phyloP scores from a whole-genome alignment of 2,797 vertebrate genomes.

The Eremophila alpestris region DNA sequence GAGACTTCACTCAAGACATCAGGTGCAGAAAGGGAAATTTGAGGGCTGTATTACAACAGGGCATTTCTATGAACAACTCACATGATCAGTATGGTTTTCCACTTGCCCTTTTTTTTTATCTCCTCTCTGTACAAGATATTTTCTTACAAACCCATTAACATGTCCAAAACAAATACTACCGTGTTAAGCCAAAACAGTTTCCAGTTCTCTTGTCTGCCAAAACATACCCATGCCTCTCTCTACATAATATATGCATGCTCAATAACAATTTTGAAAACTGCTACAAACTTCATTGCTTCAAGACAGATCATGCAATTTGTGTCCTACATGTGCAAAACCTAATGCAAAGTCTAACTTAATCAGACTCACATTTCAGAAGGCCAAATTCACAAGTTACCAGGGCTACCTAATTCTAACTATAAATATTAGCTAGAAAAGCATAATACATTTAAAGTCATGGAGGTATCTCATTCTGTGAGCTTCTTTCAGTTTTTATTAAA shows the following conservation, averaged over 20 bases:
- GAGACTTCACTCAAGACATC: neutral
- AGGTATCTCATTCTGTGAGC: neutral
- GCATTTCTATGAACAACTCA: neutral
- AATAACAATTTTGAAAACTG: neutral
- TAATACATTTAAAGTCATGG: neutral
- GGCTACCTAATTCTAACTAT: neutral
- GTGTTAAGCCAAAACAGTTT: neutral
- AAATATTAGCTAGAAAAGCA: neutral
- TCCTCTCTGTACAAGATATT: neutral
- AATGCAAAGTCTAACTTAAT: neutral
- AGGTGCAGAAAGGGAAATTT: neutral
- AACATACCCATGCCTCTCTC: neutral
- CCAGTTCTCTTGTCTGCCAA: neutral
- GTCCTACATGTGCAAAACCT: neutral
- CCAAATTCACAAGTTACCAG: neutral
- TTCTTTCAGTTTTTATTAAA: neutral
- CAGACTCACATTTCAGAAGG: neutral
- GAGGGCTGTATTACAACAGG: neutral
- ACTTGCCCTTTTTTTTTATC: accelerated
- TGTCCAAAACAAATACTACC: neutral
- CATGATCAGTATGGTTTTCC: neutral
- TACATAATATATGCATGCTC: neutral
- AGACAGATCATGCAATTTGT: neutral
- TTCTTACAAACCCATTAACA: neutral
- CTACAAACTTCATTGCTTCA: neutral